Evolutionary conservation across 2,888 invertebrate genomes (phyloP).

Genomic region (Ormyrus rosae): DNA sequence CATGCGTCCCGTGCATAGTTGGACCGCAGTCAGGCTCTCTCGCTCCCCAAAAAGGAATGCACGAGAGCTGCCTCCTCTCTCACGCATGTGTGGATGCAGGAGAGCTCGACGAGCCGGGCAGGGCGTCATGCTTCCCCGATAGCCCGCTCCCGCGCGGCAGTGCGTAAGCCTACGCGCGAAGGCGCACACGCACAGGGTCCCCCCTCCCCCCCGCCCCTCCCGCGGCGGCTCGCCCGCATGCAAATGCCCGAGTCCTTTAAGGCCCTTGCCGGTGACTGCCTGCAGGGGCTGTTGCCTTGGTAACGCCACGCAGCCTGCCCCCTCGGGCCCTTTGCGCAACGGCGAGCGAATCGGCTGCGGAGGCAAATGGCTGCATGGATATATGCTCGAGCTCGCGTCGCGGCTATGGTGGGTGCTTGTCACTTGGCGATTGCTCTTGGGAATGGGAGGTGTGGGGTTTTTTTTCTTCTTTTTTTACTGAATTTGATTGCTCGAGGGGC

Average conservation of each 20-base stretch:
- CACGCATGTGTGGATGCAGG: conserved; percentile 56
- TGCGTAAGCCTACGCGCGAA: conserved; percentile 67
- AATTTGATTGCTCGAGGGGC: too few species aligned
- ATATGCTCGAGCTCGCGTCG: too few species aligned
- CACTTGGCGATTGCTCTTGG: too few species aligned
- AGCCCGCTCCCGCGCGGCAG: conserved; percentile 68
- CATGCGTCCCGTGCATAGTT: conserved; percentile 70
- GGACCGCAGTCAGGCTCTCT: conserved; percentile 66
- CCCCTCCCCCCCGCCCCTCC: not conserved
- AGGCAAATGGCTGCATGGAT: too few species aligned
- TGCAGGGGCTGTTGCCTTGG: conserved; percentile 71
- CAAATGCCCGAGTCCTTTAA: conserved; percentile 13
- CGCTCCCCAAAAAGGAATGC: conserved; percentile 64
- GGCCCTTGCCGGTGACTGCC: conserved; percentile 62
- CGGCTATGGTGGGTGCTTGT: too few species aligned
- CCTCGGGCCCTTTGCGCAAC: conserved; percentile 67
- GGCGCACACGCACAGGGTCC: too few species aligned
- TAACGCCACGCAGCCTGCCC: conserved; percentile 70
- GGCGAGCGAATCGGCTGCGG: too few species aligned
- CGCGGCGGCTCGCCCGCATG: conserved; percentile 34
- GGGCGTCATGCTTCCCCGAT: conserved; percentile 71
- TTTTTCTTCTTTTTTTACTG: too few species aligned
- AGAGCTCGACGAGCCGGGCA: conserved; percentile 34
- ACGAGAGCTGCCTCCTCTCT: conserved; percentile 57
- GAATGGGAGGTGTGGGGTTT: too few species aligned